Evolutionary conservation across 2,888 invertebrate genomes (phyloP), one percentile per base, ranked within the genome.

Genomic region (Pollenia angustigena): DNA sequence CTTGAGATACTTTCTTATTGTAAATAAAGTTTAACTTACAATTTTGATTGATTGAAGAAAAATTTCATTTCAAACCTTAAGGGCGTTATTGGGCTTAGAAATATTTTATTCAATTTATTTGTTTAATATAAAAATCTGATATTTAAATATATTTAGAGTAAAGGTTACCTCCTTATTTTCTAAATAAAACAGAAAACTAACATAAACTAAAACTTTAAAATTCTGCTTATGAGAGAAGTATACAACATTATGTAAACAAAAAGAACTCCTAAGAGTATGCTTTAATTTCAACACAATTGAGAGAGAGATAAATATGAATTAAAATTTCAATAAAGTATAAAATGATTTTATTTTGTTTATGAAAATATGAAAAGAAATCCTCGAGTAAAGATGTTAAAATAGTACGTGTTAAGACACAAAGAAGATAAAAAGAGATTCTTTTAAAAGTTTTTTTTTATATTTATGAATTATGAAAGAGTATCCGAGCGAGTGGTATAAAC

Each of bases 201-300:
- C 4, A 32, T 32, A 11, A 50, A 18, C 9, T 6, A 8, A 32
- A 69, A 50, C 9, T n/a, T 54, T 52, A 16, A 48, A 46, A 66
- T 18, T n/a, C 23, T 48, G 1, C 11, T 52, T 44, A 16, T 2
- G 0, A n/a, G 60, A 18, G 66, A 75, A 71, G 40, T 81, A 81
- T 69, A 52, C 85, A 71, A 81, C 52, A 50, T 71, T 58, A 32
- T 58, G 10, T 23, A 44, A 69, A 44, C 40, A 58, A 23, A n/a
- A n/a, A 16, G n/a, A 81, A 32, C 18, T 62, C 80, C 85, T 66
- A 32, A 81, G 56, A 18, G 69, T 75, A 85, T 81, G 46, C 58
- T 81, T 12, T 66, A 56, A 12, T 52, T 60, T 50, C 12, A 74
- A 62, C 16, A 44, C 62, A 78, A 64, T 58, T 56, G 40, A 62